Evolutionary conservation across 2,888 invertebrate genomes (phyloP).

Genomic region (Hirtodrosophila duncani): DNA sequence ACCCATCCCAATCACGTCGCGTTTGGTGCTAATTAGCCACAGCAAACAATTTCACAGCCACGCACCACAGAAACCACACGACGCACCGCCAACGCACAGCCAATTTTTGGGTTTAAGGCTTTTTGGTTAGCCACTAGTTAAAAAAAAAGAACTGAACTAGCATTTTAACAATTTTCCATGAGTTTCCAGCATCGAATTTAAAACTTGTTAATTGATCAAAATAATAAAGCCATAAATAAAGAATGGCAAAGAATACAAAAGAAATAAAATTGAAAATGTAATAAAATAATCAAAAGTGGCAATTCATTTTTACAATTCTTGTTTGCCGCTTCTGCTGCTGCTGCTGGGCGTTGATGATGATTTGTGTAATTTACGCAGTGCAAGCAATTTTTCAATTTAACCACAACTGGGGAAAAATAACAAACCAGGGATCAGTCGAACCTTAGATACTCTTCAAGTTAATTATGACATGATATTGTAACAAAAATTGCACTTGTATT

Average conservation of each 20-base stretch:
- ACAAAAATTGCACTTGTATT: no score
- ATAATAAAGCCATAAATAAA: constrained; percentile 32
- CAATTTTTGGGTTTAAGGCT: constrained; percentile 9
- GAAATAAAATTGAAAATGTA: constrained; percentile 14
- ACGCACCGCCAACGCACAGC: constrained; percentile 17
- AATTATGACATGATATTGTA: no score
- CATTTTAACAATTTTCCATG: no score
- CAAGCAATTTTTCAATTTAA: constrained; percentile 60
- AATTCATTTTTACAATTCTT: constrained; percentile 42
- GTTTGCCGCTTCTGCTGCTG: constrained; percentile 18
- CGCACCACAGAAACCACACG: constrained; percentile 11
- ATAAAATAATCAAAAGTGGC: constrained; percentile 29
- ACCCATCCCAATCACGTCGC: constrained; percentile 13
- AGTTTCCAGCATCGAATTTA: constrained; percentile 4
- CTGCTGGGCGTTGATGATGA: constrained; percentile 42
- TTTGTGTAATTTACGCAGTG: constrained; percentile 63
- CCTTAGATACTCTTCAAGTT: no score
- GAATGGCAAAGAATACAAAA: constrained; percentile 2
- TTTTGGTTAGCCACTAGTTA: no score
- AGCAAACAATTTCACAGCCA: constrained; percentile 27
- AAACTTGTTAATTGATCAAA: constrained; percentile 28
- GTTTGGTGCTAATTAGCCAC: constrained; percentile 32
- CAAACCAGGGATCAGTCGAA: no score
- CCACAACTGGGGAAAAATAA: constrained; percentile 6
- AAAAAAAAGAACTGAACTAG: no score